Evolutionary conservation across 2,797 vertebrate genomes (phyloP).

Genomic region (Tokudaia tokunoshimensis): DNA sequence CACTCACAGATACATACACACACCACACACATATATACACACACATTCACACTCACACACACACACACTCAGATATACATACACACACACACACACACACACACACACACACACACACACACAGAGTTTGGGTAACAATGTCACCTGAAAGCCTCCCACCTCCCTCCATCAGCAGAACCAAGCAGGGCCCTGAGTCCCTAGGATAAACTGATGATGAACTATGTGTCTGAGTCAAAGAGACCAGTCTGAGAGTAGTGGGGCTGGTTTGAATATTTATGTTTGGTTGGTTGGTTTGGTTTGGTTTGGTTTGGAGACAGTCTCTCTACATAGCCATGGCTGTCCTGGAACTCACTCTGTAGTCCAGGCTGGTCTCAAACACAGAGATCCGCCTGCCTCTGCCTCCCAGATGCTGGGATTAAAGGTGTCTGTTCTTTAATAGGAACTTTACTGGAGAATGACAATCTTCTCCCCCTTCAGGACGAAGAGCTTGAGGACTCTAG

Average conservation of each 20-base stretch:
- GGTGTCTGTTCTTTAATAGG: background rate
- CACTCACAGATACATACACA: background rate
- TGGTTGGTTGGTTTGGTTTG: background rate
- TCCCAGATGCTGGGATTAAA: background rate
- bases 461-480: background rate
- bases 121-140: background rate
- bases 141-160: background rate
- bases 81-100: background rate
- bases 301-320: background rate
- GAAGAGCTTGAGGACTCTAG: background rate
- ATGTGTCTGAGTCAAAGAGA: background rate
- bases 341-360: no score
- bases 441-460: background rate
- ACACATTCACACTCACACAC: background rate
- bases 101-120: background rate
- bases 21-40: background rate
- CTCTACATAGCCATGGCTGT: no score
- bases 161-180: background rate
- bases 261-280: background rate
- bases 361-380: no score
- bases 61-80: background rate
- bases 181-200: background rate
- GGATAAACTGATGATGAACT: rapidly evolving
- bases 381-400: no score
- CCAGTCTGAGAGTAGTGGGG: background rate